Conservation (phyloP, 1,140 invertebrate genomes). For the Eupristina koningsbergeri region DNA sequence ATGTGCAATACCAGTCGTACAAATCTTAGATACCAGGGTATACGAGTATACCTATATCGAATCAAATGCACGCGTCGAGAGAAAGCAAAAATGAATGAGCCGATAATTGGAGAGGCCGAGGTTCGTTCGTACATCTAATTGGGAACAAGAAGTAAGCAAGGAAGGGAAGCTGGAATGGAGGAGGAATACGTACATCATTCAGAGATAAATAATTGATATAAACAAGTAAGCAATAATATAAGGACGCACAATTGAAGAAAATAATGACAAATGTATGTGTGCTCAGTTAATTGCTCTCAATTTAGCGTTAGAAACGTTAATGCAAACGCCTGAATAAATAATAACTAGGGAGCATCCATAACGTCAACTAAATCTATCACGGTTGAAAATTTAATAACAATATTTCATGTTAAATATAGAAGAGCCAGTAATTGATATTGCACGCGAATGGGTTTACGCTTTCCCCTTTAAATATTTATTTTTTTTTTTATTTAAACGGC, state of each 20-base stretch:
- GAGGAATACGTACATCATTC: background rate
- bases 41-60: background rate
- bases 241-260: slow-evolving; percentile 18
- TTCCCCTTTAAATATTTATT: too few species aligned
- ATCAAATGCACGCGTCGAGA: slow-evolving; percentile 1
- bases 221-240: slow-evolving; percentile 28
- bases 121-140: slow-evolving; percentile 29
- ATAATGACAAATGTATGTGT: background rate
- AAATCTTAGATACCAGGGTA: background rate
- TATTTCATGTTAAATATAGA: too few species aligned
- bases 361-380: too few species aligned
- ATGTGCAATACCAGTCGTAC: slow-evolving; percentile 10
- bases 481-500: too few species aligned
- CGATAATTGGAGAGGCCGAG: slow-evolving; percentile 16
- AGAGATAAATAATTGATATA: background rate
- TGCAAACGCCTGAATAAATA: background rate
- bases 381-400: too few species aligned
- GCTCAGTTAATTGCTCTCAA: slow-evolving; percentile 14
- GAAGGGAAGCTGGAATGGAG: too few species aligned
- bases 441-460: too few species aligned
- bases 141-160: background rate
- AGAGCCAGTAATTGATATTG: too few species aligned
- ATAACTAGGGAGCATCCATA: background rate
- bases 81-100: slow-evolving; percentile 44
- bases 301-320: slow-evolving; percentile 20